Base-by-base conservation (phyloP, 2,113 vertebrate species). In the Hyla sarda region DNA sequence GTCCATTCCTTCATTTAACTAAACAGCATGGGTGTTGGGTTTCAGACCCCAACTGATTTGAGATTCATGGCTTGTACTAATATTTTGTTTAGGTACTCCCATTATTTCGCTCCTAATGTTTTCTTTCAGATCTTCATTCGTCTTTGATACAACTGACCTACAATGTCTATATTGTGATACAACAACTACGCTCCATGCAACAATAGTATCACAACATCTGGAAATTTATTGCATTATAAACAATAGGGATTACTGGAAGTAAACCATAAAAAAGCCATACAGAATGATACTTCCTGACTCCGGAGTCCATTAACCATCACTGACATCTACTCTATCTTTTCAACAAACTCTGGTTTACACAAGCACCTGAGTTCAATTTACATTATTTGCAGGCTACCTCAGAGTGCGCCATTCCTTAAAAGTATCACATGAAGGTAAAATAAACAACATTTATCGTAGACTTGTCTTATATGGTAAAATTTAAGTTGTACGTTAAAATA, bases 391-490 rank as follows among this genome's bases (percentile, higher is more conserved):
- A 54, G 34, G 62, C 50, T 62, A 23, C 52, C 85, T 52, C 52
- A 32, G 58, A 62, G 54, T 78, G 16, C 25, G 41, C 62, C 85
- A 82, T 87, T 87, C 85, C 69, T 32, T 82, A 73, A 74, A 74
- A 82, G 77, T 87, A 87, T 87, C 85, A 37, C 32, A 58, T 81
- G 78, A 87, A 73, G 80, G 50, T 87, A 87, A 87, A 87, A 82
- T 87, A 87, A 87, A 87, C 85, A 86, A 37, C 47, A 73, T 74
- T n/a, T 48, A 82, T 74, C 5, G 9, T 5, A 87, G 69, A 48
- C 77, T 82, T 32, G 85, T 87, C 85, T 87, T 87, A 81, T 87
- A 87, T 74, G 85, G 85, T 74, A 62, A 82, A 87, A 87, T 87
- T 23, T 10, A 73, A 87, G 67, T 58, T 47, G 45, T 74, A 58